Conservation (phyloP, 1,140 invertebrate species). For the Dolichoris vasculosae region DNA sequence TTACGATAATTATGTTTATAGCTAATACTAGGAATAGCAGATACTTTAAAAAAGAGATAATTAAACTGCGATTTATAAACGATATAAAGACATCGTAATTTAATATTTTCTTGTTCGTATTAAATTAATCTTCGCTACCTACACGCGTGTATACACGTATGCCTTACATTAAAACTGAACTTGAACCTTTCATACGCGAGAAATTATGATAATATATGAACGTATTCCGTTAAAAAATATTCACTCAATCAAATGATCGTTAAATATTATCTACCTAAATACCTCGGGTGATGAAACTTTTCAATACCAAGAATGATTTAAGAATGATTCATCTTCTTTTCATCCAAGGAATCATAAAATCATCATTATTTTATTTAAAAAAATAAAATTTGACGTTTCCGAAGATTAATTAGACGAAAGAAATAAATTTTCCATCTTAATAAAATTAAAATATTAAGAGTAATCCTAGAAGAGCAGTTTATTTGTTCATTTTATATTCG, state of each 20-base stretch:
- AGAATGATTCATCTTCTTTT: not conserved
- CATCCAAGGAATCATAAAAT: not conserved
- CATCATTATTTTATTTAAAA: not conserved
- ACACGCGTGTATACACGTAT: no score
- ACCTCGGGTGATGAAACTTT: not conserved
- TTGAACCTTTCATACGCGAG: not conserved
- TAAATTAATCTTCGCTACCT: no score
- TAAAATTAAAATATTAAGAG: not conserved
- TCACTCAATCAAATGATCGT: not conserved
- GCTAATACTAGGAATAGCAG: no score
- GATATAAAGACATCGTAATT: no score
- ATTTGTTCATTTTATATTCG: no score
- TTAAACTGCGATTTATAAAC: no score
- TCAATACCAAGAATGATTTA: not conserved
- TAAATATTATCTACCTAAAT: not conserved
- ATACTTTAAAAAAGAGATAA: no score
- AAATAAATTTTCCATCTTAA: not conserved
- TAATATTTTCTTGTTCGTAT: no score
- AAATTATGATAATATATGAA: conserved; percentile 36
- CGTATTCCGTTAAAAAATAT: not conserved
- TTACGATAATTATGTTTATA: no score
- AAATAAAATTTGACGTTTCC: not conserved
- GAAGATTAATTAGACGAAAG: not conserved
- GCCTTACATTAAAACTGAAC: not conserved
- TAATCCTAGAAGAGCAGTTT: no score